These are phyloP conservation scores for Ametastegia equiseti DNA, from an alignment of 2,888 invertebrate species.

Conservation along the genomic window DNA sequence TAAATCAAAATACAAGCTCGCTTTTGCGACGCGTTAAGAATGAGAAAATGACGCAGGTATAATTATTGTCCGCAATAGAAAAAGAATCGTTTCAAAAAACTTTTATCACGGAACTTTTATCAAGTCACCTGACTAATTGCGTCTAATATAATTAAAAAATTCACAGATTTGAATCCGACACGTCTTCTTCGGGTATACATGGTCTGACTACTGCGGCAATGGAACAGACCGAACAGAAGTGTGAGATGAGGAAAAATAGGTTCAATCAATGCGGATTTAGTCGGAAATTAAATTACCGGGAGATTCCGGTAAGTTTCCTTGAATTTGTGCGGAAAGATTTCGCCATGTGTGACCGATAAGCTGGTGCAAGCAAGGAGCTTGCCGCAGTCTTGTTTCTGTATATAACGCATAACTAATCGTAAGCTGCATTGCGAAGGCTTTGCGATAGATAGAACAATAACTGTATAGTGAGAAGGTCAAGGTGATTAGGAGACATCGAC, in stretches of 20 bases:
- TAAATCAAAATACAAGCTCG: neutral
- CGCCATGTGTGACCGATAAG: too few species aligned
- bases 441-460: slow-evolving; percentile 23
- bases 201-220: too few species aligned
- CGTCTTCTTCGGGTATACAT: too few species aligned
- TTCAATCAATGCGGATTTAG: neutral
- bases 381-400: neutral
- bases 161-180: too few species aligned
- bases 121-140: neutral
- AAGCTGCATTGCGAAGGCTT: neutral
- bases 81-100: neutral
- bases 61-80: neutral
- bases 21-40: neutral
- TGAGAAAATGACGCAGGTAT: neutral
- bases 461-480: slow-evolving; percentile 13
- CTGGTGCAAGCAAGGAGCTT: neutral
- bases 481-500: slow-evolving; percentile 14
- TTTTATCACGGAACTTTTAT: neutral
- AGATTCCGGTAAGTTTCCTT: neutral
- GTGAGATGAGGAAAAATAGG: neutral
- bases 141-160: too few species aligned
- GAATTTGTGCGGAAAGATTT: neutral
- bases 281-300: neutral
- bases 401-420: neutral
- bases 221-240: too few species aligned